Percentiles rank a stretch among this genome's conserved stretches.
phyloP scores from a whole-genome alignment of 1,140 invertebrate genomes.

The Hydropsyche tenuis region DNA sequence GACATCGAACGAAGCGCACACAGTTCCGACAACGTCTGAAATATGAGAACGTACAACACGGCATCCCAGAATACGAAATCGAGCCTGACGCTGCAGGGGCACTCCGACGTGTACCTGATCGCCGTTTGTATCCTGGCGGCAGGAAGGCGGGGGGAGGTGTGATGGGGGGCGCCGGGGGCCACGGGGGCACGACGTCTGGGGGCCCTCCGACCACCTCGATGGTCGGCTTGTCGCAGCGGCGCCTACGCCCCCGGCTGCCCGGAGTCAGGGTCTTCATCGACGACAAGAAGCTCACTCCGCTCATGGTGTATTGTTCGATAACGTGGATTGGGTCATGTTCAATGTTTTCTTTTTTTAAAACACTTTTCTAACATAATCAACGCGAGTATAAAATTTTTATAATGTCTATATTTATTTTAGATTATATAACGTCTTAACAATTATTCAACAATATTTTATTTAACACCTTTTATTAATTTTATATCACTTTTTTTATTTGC shows the following conservation, averaged over 20 bases:
- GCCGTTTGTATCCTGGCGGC: slow-evolving; percentile 56
- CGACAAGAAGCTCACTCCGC: slow-evolving; percentile 67
- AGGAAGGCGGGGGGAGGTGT: slow-evolving; percentile 60
- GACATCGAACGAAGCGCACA: too few species aligned
- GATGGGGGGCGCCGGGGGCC: slow-evolving; percentile 60
- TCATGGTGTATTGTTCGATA: slow-evolving; percentile 57
- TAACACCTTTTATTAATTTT: slow-evolving; percentile 6
- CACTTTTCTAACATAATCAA: too few species aligned
- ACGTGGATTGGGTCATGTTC: too few species aligned
- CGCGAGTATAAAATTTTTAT: too few species aligned
- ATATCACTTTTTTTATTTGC: slow-evolving; percentile 18
- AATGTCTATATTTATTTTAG: too few species aligned
- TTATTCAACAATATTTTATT: slow-evolving; percentile 21
- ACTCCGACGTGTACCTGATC: slow-evolving; percentile 41
- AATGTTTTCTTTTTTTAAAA: too few species aligned
- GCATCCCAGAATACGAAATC: too few species aligned
- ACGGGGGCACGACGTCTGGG: slow-evolving; percentile 60
- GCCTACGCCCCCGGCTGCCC: slow-evolving; percentile 65
- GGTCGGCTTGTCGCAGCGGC: slow-evolving; percentile 68
- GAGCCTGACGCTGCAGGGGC: not conserved
- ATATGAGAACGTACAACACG: too few species aligned
- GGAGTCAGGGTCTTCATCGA: slow-evolving; percentile 72
- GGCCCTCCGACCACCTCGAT: slow-evolving; percentile 62
- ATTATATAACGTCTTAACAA: slow-evolving; percentile 11
- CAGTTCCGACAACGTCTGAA: too few species aligned